Evolutionary conservation across 1,140 invertebrate genomes (phyloP), one percentile per base, ranked within the genome.

Genomic region (Heliconius congener): DNA sequence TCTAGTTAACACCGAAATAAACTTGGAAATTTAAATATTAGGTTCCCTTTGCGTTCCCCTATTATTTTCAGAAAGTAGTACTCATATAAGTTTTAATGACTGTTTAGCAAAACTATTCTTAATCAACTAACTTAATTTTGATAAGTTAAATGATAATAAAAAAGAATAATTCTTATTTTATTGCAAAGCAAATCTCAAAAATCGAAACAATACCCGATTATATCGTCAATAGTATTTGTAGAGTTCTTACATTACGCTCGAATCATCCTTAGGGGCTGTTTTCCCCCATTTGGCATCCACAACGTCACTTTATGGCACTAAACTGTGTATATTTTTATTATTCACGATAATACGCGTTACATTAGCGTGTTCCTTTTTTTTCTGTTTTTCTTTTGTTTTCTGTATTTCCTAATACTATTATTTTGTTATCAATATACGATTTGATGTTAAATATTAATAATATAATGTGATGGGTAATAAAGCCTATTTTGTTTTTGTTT

Each of bases 251-350:
- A 83, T 83, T 83, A 84, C 80, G 60, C 80, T 73, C 79, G 77
- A 81, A 74, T 77, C 76, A 72, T 78, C 82, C 86, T 81, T 83
- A 73, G 16, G 87, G 84, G 87, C 86, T 86, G 84, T 71, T 91
- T 91, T 90, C 88, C 85, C 88, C 85, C 87, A 84, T 87, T 92
- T 86, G 91, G 86, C 87, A 89, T 89, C 89, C 90, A 87, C 89
- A 90, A 88, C 87, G 89, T 89, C 90, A 88, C 88, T 91, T 91
- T 91, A 91, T 92, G 89, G 91, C 91, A 88, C 84, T 88, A 82
- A 83, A 86, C 87, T 86, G 87, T 87, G 85, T 85, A 84, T 84
- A 88, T 90, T 90, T 92, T 88, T 92, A 92, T 91, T 92, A 92
- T 92, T 92, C 90, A 91, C 91, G 87, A 84, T 92, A 91, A 92